Evolutionary conservation across 2,113 vertebrate species (phyloP).

Genomic region (Ceuthmochares aereus): DNA sequence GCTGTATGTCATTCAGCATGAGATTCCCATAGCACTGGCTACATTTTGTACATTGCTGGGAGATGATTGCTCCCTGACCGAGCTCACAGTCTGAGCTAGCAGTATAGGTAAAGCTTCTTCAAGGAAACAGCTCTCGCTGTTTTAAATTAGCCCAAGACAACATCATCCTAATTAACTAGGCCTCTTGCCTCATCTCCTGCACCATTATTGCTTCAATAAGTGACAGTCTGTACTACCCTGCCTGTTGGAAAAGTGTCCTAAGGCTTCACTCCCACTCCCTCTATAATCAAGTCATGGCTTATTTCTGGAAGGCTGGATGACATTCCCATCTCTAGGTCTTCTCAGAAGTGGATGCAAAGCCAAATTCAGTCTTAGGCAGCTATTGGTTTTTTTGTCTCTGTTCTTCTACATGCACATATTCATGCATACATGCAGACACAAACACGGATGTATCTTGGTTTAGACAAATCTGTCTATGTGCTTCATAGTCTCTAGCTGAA

Average conservation of each 20-base stretch:
- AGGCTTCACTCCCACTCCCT: background rate
- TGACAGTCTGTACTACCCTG: background rate
- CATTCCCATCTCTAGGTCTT: background rate
- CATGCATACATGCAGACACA: rapidly evolving
- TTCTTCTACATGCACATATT: background rate
- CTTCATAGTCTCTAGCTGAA: background rate
- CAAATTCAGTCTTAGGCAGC: background rate
- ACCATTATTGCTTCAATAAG: background rate
- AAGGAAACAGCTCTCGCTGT: background rate
- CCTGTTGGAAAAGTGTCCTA: background rate
- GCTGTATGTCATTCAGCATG: rapidly evolving
- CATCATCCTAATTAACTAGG: background rate
- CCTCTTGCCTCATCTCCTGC: background rate
- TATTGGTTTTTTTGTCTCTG: background rate
- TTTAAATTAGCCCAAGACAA: background rate
- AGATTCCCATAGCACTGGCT: rapidly evolving
- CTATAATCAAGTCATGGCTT: background rate
- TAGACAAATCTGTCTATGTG: background rate
- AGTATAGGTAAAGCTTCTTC: background rate
- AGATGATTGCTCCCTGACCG: rapidly evolving
- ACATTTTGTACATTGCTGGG: rapidly evolving
- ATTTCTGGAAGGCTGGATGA: background rate
- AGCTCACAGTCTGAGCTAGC: background rate
- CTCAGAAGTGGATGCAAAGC: background rate
- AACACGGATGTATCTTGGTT: background rate